A percentile compares a stretch with the other conserved stretches of the same genome.
phyloP scores from a whole-genome alignment of 1,140 invertebrate genomes.

The Penaeus indicus region DNA sequence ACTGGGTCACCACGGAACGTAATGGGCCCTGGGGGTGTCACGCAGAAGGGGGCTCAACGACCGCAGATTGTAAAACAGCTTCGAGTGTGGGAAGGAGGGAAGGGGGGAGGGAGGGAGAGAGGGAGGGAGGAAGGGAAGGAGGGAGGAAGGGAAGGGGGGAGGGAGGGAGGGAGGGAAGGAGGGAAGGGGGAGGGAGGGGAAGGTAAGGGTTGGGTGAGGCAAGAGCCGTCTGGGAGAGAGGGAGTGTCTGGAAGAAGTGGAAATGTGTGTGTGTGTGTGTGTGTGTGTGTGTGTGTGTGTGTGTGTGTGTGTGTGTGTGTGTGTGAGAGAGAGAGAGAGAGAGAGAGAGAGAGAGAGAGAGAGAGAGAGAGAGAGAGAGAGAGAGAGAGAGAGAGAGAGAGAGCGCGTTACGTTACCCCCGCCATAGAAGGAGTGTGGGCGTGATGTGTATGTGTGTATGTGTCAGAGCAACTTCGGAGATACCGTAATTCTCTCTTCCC shows the following conservation, averaged over 20 bases:
- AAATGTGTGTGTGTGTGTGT: background rate
- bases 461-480: too few relatives aligned
- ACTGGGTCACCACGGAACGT: too few relatives aligned
- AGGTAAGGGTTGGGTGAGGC: background rate
- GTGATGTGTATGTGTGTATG: too few relatives aligned
- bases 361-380: background rate
- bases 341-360: constrained; percentile 3
- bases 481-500: too few relatives aligned
- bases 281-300: background rate
- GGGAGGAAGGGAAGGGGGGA: background rate
- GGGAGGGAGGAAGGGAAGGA: constrained; percentile 1
- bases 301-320: background rate
- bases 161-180: background rate
- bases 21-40: too few relatives aligned
- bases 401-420: too few relatives aligned
- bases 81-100: background rate
- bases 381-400: too few relatives aligned
- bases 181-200: background rate
- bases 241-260: background rate
- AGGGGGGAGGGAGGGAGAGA: background rate
- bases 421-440: too few relatives aligned
- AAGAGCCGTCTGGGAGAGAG: background rate
- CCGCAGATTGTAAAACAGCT: too few relatives aligned
- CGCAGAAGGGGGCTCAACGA: too few relatives aligned
- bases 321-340: constrained; percentile 39